Evolutionary conservation across 2,888 invertebrate genomes (phyloP), one percentile per base, ranked within the genome.

Genomic region (Platycnemis pennipes): DNA sequence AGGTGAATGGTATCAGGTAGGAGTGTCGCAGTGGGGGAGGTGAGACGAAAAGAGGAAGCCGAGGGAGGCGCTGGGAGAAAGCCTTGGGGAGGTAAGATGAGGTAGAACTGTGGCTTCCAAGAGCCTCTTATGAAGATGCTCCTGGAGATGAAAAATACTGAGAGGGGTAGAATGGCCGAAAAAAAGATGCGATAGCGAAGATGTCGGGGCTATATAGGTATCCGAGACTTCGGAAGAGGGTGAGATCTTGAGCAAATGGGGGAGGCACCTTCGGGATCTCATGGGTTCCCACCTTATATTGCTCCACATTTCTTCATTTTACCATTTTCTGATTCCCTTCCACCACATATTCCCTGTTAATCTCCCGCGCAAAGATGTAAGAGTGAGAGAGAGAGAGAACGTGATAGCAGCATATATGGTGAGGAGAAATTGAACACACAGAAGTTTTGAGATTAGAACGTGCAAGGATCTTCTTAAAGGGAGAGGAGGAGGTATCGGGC

Each of bases 51-150:
- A 45, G 77, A 44, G 45, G 87, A 87, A 46, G 87, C n/a, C 45
- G 5, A 22, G 16, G 87, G 87, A 87, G 26, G 44, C 19, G 7
- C 13, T 11, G 45, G 45, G 87, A 26, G 45, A 37, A n/a, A 46
- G 2, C 77, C 37, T 77, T 77, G 77, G 91, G 42, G 42, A 63
- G 91, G 63, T 42, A 56, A 89, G 91, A 91, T 91, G 91, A 91
- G 91, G 91, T 56, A 63, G 91, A 63, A 91, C 53, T 56, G 91
- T 56, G 91, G 91, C 56, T 91, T 91, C 63, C 91, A 42, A 91
- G 91, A 63, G 44, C 91, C 91, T 91, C 91, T 91, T 63, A 91
- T 63, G 91, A 91, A 63, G 91, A 56, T 91, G 44, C 91, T 91
- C 91, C 91, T 63, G 91, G 42, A 91, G 91, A 91, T 91, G 91